A percentile compares a stretch with the other conserved stretches of the same genome.
These are phyloP conservation scores for Diachasma alloeum DNA, from an alignment of 1,140 invertebrate genomes.

Conservation along the genomic window DNA sequence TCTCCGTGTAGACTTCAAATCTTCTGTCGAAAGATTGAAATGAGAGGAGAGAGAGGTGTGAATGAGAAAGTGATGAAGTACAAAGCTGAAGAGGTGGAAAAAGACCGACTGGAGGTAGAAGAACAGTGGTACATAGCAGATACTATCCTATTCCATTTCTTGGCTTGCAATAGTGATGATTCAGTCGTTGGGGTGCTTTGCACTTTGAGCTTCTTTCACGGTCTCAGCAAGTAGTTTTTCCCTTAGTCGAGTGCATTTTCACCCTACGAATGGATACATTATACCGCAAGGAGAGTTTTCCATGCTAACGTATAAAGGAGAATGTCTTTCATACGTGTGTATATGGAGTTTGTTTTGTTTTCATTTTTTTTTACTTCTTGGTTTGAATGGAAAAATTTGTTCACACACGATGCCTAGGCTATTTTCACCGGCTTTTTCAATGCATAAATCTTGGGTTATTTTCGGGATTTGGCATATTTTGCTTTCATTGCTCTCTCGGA, in stretches of 20 bases:
- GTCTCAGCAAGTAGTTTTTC: slow-evolving; percentile 24
- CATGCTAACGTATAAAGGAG: background rate
- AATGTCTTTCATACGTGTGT: background rate
- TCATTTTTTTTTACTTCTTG: background rate
- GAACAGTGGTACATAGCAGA: background rate
- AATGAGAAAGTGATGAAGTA: slow-evolving; percentile 4
- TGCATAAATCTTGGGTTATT: background rate
- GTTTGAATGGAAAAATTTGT: background rate
- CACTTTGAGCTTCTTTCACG: slow-evolving; percentile 9
- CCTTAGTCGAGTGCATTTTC: slow-evolving; percentile 32
- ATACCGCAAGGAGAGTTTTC: slow-evolving; percentile 12
- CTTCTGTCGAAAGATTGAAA: background rate
- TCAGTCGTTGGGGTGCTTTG: slow-evolving; percentile 18
- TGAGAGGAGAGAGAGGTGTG: background rate
- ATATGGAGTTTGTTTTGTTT: background rate
- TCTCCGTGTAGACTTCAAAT: background rate
- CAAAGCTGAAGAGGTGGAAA: background rate
- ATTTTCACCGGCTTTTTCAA: background rate
- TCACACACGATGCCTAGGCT: background rate
- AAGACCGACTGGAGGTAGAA: background rate
- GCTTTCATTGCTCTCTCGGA: background rate
- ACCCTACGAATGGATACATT: slow-evolving; percentile 17
- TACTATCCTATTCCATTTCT: slow-evolving; percentile 32
- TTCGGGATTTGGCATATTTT: background rate
- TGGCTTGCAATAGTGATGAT: slow-evolving; percentile 33